A percentile compares a stretch with the other conserved stretches of the same genome.
Evolutionary conservation across 2,113 vertebrate genomes (phyloP).

Genomic region (Heliornis fulica): DNA sequence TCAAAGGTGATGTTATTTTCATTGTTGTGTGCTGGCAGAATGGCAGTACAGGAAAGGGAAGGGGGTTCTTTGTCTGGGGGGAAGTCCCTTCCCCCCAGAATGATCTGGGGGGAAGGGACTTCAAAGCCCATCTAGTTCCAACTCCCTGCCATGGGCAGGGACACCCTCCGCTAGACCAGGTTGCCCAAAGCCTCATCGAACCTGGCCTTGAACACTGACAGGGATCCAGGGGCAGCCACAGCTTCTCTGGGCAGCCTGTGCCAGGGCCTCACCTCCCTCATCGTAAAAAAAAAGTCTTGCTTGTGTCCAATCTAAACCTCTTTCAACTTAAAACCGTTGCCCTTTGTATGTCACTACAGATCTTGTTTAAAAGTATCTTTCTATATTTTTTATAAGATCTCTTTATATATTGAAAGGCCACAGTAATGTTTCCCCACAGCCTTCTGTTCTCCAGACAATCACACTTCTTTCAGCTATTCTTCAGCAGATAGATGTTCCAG

Average conservation of each 20-base stretch:
- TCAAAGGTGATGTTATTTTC: background rate
- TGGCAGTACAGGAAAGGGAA: background rate
- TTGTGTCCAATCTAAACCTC: background rate
- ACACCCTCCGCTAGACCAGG: too few relatives aligned
- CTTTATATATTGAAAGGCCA: background rate
- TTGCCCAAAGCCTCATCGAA: background rate
- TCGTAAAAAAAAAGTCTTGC: background rate
- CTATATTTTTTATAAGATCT: background rate
- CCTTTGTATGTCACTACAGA: background rate
- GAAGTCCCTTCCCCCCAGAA: too few relatives aligned
- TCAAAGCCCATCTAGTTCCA: background rate
- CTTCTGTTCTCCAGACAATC: background rate
- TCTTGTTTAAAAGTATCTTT: background rate
- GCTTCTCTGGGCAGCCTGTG: background rate
- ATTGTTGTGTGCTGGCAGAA: background rate
- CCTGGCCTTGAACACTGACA: background rate
- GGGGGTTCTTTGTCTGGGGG: background rate
- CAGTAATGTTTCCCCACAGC: background rate
- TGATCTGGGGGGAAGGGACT: background rate
- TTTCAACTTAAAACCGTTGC: background rate
- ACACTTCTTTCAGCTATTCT: background rate
- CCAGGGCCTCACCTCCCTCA: background rate
- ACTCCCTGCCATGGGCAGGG: background rate
- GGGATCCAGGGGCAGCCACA: background rate
- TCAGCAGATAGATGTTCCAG: background rate